Conservation (phyloP, 2,888 invertebrate genomes). For the Microplitis deprimator region DNA sequence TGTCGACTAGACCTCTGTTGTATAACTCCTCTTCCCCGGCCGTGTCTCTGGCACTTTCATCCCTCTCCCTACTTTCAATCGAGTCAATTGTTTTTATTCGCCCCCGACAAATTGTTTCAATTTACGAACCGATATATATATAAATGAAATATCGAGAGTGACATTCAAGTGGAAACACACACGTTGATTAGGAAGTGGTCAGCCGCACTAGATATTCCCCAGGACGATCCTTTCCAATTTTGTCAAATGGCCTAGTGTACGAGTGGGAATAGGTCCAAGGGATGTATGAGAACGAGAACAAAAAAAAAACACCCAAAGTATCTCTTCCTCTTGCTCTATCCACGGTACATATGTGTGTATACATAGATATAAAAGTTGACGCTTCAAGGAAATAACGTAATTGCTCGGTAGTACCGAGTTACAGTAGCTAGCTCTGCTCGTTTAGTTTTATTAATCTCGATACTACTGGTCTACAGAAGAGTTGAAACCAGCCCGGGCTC, state of each 20-base stretch:
- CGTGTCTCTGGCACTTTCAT: neutral
- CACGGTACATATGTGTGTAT: neutral
- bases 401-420: constrained; percentile 48
- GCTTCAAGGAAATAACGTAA: constrained; percentile 54
- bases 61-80: constrained; percentile 4
- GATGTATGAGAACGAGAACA: constrained; percentile 19
- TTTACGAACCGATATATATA: constrained; percentile 31
- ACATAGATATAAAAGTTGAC: constrained; percentile 40
- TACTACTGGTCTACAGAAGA: constrained; percentile 45
- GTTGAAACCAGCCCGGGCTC: constrained; percentile 41
- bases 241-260: constrained; percentile 39
- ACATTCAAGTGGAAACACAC: constrained; percentile 30
- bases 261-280: constrained; percentile 17
- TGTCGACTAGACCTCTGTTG: neutral
- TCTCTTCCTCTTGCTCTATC: neutral
- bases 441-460: constrained; percentile 57
- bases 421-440: constrained; percentile 44
- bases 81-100: constrained; percentile 29
- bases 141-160: constrained; percentile 21
- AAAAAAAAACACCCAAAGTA: constrained; percentile 13
- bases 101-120: constrained; percentile 27
- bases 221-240: constrained; percentile 48
- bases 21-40: too few species aligned
- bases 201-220: constrained; percentile 35
- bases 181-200: constrained; percentile 46